Evolutionary conservation across 2,888 invertebrate species (phyloP).

Genomic region (Nomada fabriciana): DNA sequence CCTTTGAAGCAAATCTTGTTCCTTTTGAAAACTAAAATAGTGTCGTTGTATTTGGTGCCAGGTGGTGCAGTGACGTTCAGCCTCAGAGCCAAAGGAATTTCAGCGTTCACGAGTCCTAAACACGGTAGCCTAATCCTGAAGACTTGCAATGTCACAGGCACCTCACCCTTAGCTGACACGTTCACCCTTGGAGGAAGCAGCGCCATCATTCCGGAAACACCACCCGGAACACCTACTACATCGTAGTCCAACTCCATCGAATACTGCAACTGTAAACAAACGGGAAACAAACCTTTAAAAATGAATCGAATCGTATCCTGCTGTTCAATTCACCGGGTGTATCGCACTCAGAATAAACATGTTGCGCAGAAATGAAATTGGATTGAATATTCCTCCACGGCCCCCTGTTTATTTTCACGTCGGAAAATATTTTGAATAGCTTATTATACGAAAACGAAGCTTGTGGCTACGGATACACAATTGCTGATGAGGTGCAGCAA

Average conservation of each 20-base stretch:
- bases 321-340: no score
- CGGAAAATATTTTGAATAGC: no score
- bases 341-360: neutral
- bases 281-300: constrained; percentile 5
- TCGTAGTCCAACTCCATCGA: constrained; percentile 91
- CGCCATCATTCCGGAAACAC: constrained; percentile 84
- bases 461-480: no score
- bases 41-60: constrained; percentile 88
- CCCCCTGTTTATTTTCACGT: no score
- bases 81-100: constrained; percentile 92
- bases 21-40: constrained; percentile 91
- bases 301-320: neutral
- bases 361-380: neutral
- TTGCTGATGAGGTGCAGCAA: no score
- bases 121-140: constrained; percentile 93
- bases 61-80: constrained; percentile 92
- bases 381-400: neutral
- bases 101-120: constrained; percentile 91
- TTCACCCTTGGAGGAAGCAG: constrained; percentile 92
- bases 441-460: no score
- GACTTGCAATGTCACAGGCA: constrained; percentile 91
- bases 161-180: constrained; percentile 92
- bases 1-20: constrained; percentile 95
- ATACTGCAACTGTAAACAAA: constrained; percentile 88
- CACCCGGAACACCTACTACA: constrained; percentile 85